Conservation (phyloP, 2,888 invertebrate species). For the Hypsopygia costalis region DNA sequence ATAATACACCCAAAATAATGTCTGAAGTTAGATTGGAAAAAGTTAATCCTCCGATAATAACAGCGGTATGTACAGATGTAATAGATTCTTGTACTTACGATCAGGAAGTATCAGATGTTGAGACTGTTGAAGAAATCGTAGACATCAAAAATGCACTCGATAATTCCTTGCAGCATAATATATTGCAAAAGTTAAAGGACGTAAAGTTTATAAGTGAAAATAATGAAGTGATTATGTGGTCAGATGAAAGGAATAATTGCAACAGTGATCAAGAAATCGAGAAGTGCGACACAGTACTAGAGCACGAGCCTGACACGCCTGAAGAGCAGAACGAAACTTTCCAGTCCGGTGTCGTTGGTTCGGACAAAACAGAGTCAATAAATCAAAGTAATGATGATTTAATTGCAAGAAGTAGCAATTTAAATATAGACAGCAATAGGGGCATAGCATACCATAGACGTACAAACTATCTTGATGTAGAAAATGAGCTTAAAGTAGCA, state of each 20-base stretch:
- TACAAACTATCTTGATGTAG: conserved; percentile 66
- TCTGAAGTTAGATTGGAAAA: conserved; percentile 29
- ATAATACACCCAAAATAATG: conserved; percentile 38
- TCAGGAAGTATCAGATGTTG: conserved; percentile 7
- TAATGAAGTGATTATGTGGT: conserved; percentile 51
- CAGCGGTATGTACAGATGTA: no score
- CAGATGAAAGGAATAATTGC: conserved; percentile 36
- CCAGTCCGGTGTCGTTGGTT: conserved; percentile 34
- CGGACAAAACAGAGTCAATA: conserved; percentile 53
- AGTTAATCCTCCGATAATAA: conserved; percentile 2
- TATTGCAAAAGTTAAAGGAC: conserved; percentile 50
- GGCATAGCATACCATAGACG: conserved; percentile 67
- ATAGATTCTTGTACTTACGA: no score
- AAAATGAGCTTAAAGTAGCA: conserved; percentile 62
- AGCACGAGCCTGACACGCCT: conserved; percentile 13
- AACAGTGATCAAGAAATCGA: conserved; percentile 25
- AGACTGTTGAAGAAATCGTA: conserved; percentile 14
- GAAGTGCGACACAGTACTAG: conserved; percentile 22
- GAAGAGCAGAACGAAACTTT: conserved; percentile 22
- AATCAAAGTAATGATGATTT: conserved; percentile 52
- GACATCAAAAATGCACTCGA: conserved; percentile 33
- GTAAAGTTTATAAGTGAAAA: conserved; percentile 45
- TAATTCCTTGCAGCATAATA: conserved; percentile 32
- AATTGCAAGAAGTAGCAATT: conserved; percentile 43
- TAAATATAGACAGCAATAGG: conserved; percentile 64